These are phyloP conservation scores for Molorchus minor DNA, from an alignment of 2,888 invertebrate genomes.

Conservation along the genomic window DNA sequence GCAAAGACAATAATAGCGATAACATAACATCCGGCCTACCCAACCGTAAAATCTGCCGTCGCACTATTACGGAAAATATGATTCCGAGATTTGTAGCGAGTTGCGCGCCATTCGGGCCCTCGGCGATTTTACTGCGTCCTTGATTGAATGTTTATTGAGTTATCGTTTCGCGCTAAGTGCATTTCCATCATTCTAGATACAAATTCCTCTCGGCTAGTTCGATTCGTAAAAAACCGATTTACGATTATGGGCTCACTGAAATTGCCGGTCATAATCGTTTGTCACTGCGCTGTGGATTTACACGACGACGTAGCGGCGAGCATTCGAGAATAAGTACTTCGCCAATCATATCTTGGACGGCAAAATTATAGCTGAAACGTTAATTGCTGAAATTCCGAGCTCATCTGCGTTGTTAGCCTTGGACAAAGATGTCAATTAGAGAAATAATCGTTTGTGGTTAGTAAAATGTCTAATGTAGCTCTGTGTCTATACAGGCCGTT, in stretches of 20 bases:
- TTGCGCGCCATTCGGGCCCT: conserved; percentile 5
- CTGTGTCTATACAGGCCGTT: too few relatives aligned
- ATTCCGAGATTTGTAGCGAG: conserved; percentile 1
- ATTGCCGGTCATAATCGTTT: conserved; percentile 35
- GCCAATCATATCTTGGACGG: conserved; percentile 3
- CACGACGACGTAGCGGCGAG: conserved; percentile 13
- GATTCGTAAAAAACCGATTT: conserved; percentile 28
- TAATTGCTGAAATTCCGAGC: neutral
- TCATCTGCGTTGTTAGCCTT: neutral
- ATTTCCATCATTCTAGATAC: conserved; percentile 39
- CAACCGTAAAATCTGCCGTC: too few relatives aligned
- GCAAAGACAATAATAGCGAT: too few relatives aligned
- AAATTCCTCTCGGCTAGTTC: conserved; percentile 26
- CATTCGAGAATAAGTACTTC: conserved; percentile 11
- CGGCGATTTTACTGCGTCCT: conserved; percentile 13
- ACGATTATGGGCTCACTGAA: conserved; percentile 34
- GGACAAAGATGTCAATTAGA: neutral
- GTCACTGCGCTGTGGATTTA: conserved; percentile 31
- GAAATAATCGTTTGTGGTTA: too few relatives aligned
- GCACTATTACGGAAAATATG: too few relatives aligned
- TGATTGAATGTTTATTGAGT: conserved; percentile 39
- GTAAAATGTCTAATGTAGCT: too few relatives aligned
- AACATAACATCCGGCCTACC: too few relatives aligned
- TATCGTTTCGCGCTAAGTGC: conserved; percentile 37
- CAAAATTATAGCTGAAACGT: conserved; percentile 2